A percentile compares a stretch with the other conserved stretches of the same genome.
Conservation (phyloP, 2,888 invertebrate species). For the Auanema freiburgensis region DNA sequence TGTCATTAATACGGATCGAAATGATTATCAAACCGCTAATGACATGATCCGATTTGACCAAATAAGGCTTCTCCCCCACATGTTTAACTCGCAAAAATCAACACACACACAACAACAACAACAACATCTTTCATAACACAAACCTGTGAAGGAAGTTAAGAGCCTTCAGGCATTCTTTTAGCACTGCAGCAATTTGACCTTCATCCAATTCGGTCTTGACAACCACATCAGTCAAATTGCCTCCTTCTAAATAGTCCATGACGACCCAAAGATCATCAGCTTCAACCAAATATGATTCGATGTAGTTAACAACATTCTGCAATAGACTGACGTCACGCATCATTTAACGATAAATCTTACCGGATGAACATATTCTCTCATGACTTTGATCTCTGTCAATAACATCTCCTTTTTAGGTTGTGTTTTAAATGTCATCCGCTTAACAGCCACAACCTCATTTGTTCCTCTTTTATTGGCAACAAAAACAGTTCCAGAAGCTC, state of each 20-base stretch:
- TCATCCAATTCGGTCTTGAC: constrained; percentile 80
- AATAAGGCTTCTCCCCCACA: no score
- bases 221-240: constrained; percentile 86
- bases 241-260: constrained; percentile 89
- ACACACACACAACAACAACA: constrained; percentile 8
- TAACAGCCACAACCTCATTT: constrained; percentile 81
- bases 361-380: constrained; percentile 87
- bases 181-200: constrained; percentile 91
- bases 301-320: constrained; percentile 86
- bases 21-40: no score
- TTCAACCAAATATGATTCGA: constrained; percentile 71
- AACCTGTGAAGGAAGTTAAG: constrained; percentile 80
- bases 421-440: constrained; percentile 90
- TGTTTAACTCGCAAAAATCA: constrained; percentile 3
- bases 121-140: constrained; percentile 15
- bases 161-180: constrained; percentile 82
- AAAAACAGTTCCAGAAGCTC: constrained; percentile 63
- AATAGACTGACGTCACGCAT: constrained; percentile 7
- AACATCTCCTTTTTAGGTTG: constrained; percentile 94
- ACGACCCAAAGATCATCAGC: constrained; percentile 90
- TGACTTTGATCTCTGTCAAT: constrained; percentile 85
- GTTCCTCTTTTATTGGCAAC: constrained; percentile 48
- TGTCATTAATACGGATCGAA: background rate
- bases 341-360: constrained; percentile 22
- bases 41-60: no score